Base-by-base conservation (phyloP, 1,140 invertebrate genomes). In the Lineus longissimus region DNA sequence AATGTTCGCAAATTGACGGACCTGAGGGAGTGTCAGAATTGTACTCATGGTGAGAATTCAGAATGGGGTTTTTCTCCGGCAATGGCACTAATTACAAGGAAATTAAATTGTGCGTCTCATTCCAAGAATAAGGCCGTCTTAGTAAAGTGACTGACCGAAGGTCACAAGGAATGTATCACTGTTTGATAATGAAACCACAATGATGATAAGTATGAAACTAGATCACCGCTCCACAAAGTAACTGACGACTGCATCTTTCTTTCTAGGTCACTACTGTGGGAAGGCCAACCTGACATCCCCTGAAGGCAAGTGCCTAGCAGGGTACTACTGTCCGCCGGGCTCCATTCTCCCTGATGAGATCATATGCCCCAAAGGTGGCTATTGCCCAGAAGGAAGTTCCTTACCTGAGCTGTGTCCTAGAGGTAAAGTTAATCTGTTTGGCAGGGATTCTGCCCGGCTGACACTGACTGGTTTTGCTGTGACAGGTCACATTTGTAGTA, bases 181-280 rank as follows among this genome's bases (percentile, higher is more conserved):
- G 22, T 15, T 25, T 55, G 15, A 55, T 55, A 17, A 55, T 55
- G n/a, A n/a, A n/a, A n/a, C n/a, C n/a, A n/a, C n/a, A n/a, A n/a
- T n/a, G n/a, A n/a, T n/a, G n/a, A n/a, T n/a, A n/a, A n/a, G n/a
- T n/a, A n/a, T n/a, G n/a, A n/a, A n/a, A n/a, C n/a, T n/a, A n/a
- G n/a, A n/a, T n/a, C n/a, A n/a, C n/a, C n/a, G n/a, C n/a, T n/a
- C n/a, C n/a, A n/a, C n/a, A n/a, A n/a, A n/a, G n/a, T n/a, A n/a
- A n/a, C n/a, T n/a, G n/a, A n/a, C n/a, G n/a, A n/a, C n/a, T n/a
- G n/a, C n/a, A n/a, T n/a, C n/a, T n/a, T n/a, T n/a, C n/a, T n/a
- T n/a, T n/a, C n/a, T n/a, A 71, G 76, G 76, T 25, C 65, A 62
- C 25, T 76, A 74, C 62, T 78, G 76, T 69, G 68, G 65, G 6